phyloP scores from a whole-genome alignment of 2,113 vertebrate genomes.

The Brachionichthys hirsutus region DNA sequence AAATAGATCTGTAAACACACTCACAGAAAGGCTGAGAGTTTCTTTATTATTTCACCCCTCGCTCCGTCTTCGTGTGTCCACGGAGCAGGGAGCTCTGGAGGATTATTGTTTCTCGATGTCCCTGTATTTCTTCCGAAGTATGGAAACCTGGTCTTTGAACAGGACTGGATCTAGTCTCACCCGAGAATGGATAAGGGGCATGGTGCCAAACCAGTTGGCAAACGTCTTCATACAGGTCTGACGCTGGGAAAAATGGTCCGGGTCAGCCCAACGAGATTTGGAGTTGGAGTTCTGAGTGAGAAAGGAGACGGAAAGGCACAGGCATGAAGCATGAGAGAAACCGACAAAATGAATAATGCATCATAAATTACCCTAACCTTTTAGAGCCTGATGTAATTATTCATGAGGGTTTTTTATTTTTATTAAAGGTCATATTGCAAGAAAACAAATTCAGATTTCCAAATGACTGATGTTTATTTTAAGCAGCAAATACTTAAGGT shows the following conservation, averaged over 20 bases:
- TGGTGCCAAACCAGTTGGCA: conserved; percentile 99
- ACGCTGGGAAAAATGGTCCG: conserved; percentile 98
- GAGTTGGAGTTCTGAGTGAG: conserved; percentile 83
- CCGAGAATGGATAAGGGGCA: conserved; percentile 97
- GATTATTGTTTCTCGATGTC: conserved; percentile 97
- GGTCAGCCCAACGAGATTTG: conserved; percentile 98
- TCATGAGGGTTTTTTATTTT: conserved; percentile 17
- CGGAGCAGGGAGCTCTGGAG: conserved; percentile 45
- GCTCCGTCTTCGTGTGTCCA: conserved; percentile 29
- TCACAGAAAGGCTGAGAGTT: conserved; percentile 9
- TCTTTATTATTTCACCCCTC: conserved; percentile 24
- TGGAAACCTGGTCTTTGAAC: conserved; percentile 99
- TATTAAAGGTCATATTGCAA: conserved; percentile 4
- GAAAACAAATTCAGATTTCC: conserved; percentile 19
- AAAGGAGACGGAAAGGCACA: background rate
- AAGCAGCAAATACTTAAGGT: conserved; percentile 1
- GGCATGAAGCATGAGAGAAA: background rate
- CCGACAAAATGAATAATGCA: conserved; percentile 40
- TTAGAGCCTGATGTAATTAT: conserved; percentile 33
- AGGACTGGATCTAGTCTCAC: conserved; percentile 98
- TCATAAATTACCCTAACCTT: conserved; percentile 40
- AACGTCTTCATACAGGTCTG: conserved; percentile 99
- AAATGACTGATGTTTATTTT: conserved; percentile 15
- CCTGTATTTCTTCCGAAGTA: conserved; percentile 97
- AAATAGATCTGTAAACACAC: conserved; percentile 14